Evolutionary conservation across 2,113 vertebrate genomes (phyloP), one percentile per base, ranked within the genome.

Genomic region (Laticauda colubrina): DNA sequence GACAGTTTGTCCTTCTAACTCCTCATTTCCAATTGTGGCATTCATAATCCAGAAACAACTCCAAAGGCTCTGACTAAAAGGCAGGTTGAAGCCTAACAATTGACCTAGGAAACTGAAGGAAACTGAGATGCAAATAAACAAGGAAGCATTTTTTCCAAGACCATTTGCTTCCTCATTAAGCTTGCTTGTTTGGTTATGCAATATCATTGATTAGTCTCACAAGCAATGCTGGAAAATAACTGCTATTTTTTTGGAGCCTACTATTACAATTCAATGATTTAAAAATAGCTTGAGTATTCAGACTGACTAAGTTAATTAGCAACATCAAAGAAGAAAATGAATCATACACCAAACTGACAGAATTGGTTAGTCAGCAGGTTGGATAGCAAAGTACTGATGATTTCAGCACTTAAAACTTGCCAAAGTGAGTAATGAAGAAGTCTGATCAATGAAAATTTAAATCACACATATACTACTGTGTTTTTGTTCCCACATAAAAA

Each of bases 281-380:
- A 56, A 53, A 57, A 29, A 29, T 14, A 56, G 39, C 20, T 3
- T 88, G 43, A 56, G 54, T n/a, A n/a, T 55, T 18, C 57, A 87
- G 75, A 86, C 92, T 51, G 48, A 20, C n/a, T 86, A 89, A 93
- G 21, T 89, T 88, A 81, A 89, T 93, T 91, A 54, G 54, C 85
- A 55, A 89, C 53, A 88, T 85, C 39, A 85, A 87, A 64, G 59
- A 51, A 87, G 64, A 89, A 85, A 86, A 86, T 91, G 93, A 91
- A 20, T 93, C 87, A 93, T 85, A 2, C 48, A 34, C 6, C 61
- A 43, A 85, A 53, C 91, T 29, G 55, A 91, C 69, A 92, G 75
- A 89, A 51, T 39, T 89, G 56, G 90, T 91, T 93, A 91, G 86
- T 89, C 87, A 91, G 89, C 69, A 34, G 18, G 87, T 89, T 89